Evolutionary conservation across 2,888 invertebrate genomes (phyloP).

Genomic region (Phorcus lineatus): DNA sequence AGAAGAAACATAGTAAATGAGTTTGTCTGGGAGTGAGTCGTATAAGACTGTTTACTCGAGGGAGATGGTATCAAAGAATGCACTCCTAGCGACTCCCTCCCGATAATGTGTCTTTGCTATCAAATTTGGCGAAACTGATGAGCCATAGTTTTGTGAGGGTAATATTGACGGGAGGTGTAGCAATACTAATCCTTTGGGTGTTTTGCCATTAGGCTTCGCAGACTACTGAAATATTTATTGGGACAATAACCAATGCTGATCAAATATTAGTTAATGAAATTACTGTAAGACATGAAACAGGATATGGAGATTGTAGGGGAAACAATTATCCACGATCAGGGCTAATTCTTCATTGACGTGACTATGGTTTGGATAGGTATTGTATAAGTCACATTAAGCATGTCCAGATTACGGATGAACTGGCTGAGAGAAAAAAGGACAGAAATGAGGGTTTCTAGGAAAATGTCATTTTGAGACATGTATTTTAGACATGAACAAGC

Average conservation of each 20-base stretch:
- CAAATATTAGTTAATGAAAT: no score
- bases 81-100: not conserved
- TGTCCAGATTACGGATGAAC: no score
- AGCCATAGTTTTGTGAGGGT: not conserved
- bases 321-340: no score
- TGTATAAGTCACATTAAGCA: no score
- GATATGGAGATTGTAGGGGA: no score
- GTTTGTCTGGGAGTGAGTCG: constrained; percentile 2
- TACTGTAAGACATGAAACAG: no score
- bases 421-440: no score
- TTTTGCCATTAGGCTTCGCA: not conserved
- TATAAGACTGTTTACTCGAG: constrained; percentile 2
- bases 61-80: not conserved
- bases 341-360: no score
- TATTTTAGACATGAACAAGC: no score
- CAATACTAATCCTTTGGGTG: not conserved
- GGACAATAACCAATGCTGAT: not conserved
- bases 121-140: constrained; percentile 1
- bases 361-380: no score
- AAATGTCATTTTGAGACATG: no score
- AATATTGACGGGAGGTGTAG: not conserved
- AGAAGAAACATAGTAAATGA: constrained; percentile 1
- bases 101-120: constrained; percentile 9
- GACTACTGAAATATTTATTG: not conserved
- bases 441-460: no score